Evolutionary conservation across 2,797 vertebrate genomes (phyloP), one percentile per base, ranked within the genome.

Genomic region (Coregonus ussuriensis): DNA sequence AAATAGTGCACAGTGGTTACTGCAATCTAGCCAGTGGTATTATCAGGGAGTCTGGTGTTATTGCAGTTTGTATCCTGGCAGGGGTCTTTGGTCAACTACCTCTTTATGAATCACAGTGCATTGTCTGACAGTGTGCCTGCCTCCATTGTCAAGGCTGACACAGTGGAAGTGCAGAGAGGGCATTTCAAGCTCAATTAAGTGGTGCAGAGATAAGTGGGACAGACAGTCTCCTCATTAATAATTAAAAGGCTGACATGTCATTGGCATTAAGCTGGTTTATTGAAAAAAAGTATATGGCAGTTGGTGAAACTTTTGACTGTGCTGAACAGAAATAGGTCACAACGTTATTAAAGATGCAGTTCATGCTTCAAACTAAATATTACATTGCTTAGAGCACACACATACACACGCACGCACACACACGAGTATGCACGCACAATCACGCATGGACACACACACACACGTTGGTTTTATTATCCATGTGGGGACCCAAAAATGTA

Each of bases 321-420:
- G 69, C 74, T 83, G 69, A 75, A 71, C 73, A 77, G 74, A 93
- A 93, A 87, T 93, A 91, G 92, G 92, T 93, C 93, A 93, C 63
- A 72, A 72, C 73, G 68, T 87, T 82, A 88, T 91, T 90, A 93
- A 93, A 89, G 79, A 90, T 90, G 82, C 72, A 89, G 77, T 67
- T 81, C 74, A 65, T 82, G 79, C 81, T 76, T 80, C 76, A 78
- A 74, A 77, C 63, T 87, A 82, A 90, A 89, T 87, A 88, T 91
- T 86, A 80, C 77, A 86, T 81, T 5, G 53, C 51, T 72, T 82
- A 73, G 72, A 7, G 63, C 51, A 33, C 69, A 25, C 52, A 6
- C 71, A 73, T 13, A 67, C 21, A 65, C 14, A 62, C 15, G 21
- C 54, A 65, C 53, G 53, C 71, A 63, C 25, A 71, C 63, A 56